Conservation (phyloP, 2,888 invertebrate species). For the Lissocephala sabroskyi region DNA sequence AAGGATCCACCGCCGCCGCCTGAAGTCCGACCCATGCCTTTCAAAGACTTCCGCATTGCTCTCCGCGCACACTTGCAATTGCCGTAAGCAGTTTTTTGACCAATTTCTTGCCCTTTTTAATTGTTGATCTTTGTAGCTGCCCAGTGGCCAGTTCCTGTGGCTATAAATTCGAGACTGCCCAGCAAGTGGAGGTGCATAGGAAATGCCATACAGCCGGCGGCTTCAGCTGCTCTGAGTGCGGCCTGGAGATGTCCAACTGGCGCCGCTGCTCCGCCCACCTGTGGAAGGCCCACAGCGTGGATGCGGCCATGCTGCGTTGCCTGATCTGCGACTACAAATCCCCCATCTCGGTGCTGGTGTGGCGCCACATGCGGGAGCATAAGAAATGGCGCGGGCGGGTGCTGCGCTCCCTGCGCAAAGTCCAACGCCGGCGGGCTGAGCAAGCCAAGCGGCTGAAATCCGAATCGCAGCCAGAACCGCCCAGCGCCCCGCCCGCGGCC, state of each 20-base stretch:
- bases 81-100: slow-evolving; percentile 34
- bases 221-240: slow-evolving; percentile 75
- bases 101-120: no score
- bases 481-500: slow-evolving; percentile 16
- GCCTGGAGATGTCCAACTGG: slow-evolving; percentile 76
- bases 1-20: slow-evolving; percentile 7
- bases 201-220: slow-evolving; percentile 73
- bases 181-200: slow-evolving; percentile 73
- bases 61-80: slow-evolving; percentile 47
- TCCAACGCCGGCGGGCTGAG: slow-evolving; percentile 39
- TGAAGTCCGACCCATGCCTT: slow-evolving; percentile 61
- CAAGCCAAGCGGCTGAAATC: slow-evolving; percentile 31
- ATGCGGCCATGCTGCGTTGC: slow-evolving; percentile 76
- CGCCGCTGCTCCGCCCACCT: slow-evolving; percentile 79
- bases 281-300: slow-evolving; percentile 79
- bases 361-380: slow-evolving; percentile 79
- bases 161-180: slow-evolving; percentile 74
- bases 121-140: slow-evolving; percentile 71
- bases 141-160: slow-evolving; percentile 74
- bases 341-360: slow-evolving; percentile 74
- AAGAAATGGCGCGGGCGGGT: slow-evolving; percentile 69
- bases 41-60: slow-evolving; percentile 67
- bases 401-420: slow-evolving; percentile 54
- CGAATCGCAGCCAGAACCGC: neutral
- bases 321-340: slow-evolving; percentile 76